Evolutionary conservation across 2,888 invertebrate species (phyloP).

Genomic region (Drosophila bunnanda): DNA sequence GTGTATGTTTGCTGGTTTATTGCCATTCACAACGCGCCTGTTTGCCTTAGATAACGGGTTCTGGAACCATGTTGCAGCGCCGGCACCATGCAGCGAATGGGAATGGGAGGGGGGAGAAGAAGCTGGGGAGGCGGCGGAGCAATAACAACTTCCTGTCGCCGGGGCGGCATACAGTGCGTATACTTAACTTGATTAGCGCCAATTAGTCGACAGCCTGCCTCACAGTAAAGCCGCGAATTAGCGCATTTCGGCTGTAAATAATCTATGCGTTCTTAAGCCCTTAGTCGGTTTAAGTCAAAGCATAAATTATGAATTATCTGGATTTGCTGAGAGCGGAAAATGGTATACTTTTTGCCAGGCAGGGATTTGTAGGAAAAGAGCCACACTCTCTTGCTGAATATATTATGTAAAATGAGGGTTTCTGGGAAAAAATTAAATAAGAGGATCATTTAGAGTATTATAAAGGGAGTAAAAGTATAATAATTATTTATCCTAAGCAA

Average conservation of each 20-base stretch:
- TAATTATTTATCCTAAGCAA: background rate
- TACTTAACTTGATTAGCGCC: conserved; percentile 74
- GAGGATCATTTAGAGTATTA: background rate
- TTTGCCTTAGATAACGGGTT: conserved; percentile 74
- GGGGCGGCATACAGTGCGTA: conserved; percentile 64
- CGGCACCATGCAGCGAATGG: conserved; percentile 14
- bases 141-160: conserved; percentile 27
- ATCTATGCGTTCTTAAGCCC: conserved; percentile 25
- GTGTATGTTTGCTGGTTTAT: conserved; percentile 59
- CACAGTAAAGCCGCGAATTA: conserved; percentile 58
- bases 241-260: conserved; percentile 53
- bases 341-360: background rate
- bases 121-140: background rate
- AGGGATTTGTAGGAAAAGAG: too few species aligned
- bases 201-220: conserved; percentile 63
- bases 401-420: background rate
- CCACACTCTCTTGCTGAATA: background rate
- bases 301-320: conserved; percentile 17
- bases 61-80: conserved; percentile 35
- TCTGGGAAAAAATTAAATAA: background rate
- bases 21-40: conserved; percentile 55
- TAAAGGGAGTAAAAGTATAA: background rate
- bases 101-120: background rate
- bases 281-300: conserved; percentile 22
- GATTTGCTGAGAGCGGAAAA: conserved; percentile 4